These are phyloP conservation scores for Rhynchophorus ferrugineus DNA, from an alignment of 1,140 invertebrate species.

Conservation along the genomic window DNA sequence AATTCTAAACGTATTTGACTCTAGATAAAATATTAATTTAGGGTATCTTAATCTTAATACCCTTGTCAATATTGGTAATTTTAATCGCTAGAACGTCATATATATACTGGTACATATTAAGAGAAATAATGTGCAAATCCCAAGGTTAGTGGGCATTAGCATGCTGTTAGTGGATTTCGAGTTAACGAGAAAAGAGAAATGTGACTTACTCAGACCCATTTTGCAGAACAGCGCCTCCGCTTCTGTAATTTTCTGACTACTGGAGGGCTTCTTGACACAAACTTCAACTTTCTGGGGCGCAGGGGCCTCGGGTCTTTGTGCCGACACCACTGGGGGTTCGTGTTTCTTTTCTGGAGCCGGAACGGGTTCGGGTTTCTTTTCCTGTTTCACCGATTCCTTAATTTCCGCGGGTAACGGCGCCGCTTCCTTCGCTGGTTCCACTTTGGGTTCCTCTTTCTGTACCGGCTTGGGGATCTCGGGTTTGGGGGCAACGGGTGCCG, in stretches of 20 bases:
- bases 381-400: conserved; percentile 12
- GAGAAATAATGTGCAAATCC: too few species aligned
- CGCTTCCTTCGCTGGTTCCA: conserved; percentile 10
- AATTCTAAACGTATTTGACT: too few species aligned
- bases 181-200: too few species aligned
- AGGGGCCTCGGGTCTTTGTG: not conserved
- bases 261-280: not conserved
- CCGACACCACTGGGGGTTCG: too few species aligned
- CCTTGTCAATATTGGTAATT: too few species aligned
- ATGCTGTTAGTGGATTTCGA: too few species aligned
- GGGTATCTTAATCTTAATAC: too few species aligned
- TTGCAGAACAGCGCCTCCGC: conserved; percentile 58
- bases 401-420: not conserved
- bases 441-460: conserved; percentile 1
- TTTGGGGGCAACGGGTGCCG: not conserved
- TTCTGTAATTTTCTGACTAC: conserved; percentile 39
- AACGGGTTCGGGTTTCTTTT: conserved; percentile 10
- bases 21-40: too few species aligned
- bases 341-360: not conserved
- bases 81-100: too few species aligned
- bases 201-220: conserved; percentile 56
- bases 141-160: too few species aligned
- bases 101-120: too few species aligned
- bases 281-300: not conserved
- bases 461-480: conserved; percentile 3